phyloP scores from a whole-genome alignment of 2,113 vertebrate species.

The Gambusia holbrooki region DNA sequence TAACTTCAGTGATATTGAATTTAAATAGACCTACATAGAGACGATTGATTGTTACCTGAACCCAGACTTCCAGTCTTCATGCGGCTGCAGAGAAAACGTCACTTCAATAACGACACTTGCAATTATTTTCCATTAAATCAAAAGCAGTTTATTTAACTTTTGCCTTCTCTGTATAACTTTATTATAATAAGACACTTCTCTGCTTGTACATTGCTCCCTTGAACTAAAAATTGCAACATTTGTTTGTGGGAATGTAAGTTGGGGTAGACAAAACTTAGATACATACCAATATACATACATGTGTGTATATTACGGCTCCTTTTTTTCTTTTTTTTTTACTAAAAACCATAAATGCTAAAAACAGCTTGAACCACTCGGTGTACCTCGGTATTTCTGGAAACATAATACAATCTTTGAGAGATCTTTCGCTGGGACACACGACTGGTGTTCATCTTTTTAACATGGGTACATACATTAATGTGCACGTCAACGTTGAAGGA shows the following conservation, averaged over 20 bases:
- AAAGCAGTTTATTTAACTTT: constrained; percentile 86
- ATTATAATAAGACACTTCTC: constrained; percentile 89
- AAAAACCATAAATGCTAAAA: constrained; percentile 82
- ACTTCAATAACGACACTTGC: constrained; percentile 35
- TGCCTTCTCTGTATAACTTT: constrained; percentile 85
- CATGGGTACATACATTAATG: constrained; percentile 82
- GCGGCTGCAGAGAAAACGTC: not conserved
- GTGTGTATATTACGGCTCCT: constrained; percentile 83
- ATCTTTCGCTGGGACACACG: constrained; percentile 73
- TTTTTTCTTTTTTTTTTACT: constrained; percentile 57
- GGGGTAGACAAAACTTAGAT: constrained; percentile 84
- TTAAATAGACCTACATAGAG: too few relatives aligned
- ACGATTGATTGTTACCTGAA: not conserved
- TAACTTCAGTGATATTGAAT: too few relatives aligned
- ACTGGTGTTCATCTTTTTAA: constrained; percentile 72
- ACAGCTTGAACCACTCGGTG: constrained; percentile 79
- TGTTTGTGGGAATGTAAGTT: constrained; percentile 86
- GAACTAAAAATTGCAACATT: constrained; percentile 87
- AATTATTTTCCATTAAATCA: constrained; percentile 82
- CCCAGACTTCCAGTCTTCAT: not conserved
- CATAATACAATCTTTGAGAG: constrained; percentile 83
- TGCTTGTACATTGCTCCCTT: constrained; percentile 89
- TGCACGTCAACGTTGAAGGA: constrained; percentile 75
- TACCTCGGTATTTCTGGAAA: constrained; percentile 82
- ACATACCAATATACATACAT: constrained; percentile 87